Percentiles rank a stretch among this genome's conserved stretches.
Conservation (phyloP, 2,888 invertebrate genomes). For the Hyles lineata region DNA sequence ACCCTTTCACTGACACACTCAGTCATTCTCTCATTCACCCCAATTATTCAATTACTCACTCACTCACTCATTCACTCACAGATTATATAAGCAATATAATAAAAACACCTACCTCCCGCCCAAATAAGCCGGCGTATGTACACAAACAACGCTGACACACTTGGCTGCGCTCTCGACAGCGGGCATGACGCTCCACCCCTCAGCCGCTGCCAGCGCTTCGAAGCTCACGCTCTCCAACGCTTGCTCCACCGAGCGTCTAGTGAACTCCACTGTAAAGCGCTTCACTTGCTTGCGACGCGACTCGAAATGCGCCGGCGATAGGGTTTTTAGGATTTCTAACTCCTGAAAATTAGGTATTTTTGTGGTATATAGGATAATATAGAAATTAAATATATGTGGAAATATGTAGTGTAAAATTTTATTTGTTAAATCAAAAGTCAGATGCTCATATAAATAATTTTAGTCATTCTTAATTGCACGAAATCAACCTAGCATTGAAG, state of each 20-base stretch:
- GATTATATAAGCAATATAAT: no score
- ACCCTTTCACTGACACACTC: no score
- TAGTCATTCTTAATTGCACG: no score
- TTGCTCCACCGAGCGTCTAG: constrained; percentile 87
- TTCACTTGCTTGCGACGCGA: constrained; percentile 65
- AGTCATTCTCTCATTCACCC: no score
- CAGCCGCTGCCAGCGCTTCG: constrained; percentile 46
- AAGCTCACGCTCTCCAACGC: constrained; percentile 76
- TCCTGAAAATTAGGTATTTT: constrained; percentile 67
- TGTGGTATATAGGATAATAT: no score
- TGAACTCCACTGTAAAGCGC: constrained; percentile 82
- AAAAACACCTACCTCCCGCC: constrained; percentile 82
- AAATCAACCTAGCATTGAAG: no score
- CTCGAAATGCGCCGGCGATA: constrained; percentile 75
- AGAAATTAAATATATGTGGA: no score
- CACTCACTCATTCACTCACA: no score
- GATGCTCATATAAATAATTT: no score
- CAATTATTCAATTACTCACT: no score
- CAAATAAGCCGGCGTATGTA: constrained; percentile 86
- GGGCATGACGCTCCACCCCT: constrained; percentile 66
- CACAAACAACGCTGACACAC: constrained; percentile 81
- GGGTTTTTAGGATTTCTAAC: constrained; percentile 67
- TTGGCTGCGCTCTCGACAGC: constrained; percentile 66
- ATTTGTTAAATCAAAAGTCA: no score
- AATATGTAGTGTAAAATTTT: no score